These are phyloP conservation scores for Calcarius lapponicus DNA, from an alignment of 2,797 vertebrate genomes.

Conservation along the genomic window DNA sequence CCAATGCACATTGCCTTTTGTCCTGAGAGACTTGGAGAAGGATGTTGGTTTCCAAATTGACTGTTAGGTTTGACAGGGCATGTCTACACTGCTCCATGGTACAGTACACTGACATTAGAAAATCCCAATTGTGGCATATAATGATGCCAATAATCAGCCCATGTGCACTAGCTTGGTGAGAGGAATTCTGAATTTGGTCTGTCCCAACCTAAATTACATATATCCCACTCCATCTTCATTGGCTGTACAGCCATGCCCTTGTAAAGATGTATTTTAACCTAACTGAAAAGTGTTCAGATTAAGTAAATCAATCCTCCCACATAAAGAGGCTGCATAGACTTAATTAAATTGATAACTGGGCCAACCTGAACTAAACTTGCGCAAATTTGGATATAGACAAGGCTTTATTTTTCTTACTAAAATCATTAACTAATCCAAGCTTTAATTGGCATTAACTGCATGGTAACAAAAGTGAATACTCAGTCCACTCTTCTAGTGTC, in stretches of 20 bases:
- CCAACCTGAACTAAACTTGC: conserved; percentile 25
- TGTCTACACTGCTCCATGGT: background rate
- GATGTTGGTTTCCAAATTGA: background rate
- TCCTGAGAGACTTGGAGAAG: background rate
- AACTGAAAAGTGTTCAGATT: background rate
- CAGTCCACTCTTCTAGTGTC: background rate
- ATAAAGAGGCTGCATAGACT: background rate
- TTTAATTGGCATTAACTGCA: background rate
- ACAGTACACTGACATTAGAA: background rate
- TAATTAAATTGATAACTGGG: conserved; percentile 45
- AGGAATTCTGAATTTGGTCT: background rate
- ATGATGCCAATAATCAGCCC: background rate
- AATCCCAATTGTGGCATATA: background rate
- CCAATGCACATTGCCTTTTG: background rate
- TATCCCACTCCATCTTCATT: background rate
- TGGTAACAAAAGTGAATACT: background rate
- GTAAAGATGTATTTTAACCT: background rate
- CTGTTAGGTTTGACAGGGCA: background rate
- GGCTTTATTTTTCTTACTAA: background rate
- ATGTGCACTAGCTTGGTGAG: background rate
- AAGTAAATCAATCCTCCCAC: conserved; percentile 19
- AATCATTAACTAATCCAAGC: background rate
- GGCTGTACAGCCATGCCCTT: background rate
- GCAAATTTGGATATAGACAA: background rate
- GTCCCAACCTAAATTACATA: background rate